Percentiles rank a stretch among this genome's conserved stretches.
Evolutionary conservation across 2,888 invertebrate species (phyloP).

Genomic region (Synanthedon andrenaeformis): DNA sequence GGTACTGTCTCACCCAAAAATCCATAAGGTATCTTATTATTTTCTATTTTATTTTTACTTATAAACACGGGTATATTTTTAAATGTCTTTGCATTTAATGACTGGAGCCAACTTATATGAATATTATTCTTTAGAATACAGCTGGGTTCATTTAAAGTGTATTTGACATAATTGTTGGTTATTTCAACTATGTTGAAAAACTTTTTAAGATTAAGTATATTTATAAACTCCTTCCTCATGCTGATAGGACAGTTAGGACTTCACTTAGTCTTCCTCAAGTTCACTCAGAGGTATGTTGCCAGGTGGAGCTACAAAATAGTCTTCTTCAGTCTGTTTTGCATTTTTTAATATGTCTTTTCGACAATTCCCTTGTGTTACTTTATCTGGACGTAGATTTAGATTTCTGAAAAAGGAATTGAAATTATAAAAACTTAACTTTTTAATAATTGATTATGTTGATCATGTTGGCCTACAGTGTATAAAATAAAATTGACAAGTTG

Average conservation of each 20-base stretch:
- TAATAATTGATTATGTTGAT: background rate
- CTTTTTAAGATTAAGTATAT: slow-evolving; percentile 30
- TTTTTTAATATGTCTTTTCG: slow-evolving; percentile 78
- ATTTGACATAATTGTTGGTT: slow-evolving; percentile 16
- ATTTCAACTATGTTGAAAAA: slow-evolving; percentile 32
- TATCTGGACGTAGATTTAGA: slow-evolving; percentile 76
- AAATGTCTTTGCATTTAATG: slow-evolving; percentile 32
- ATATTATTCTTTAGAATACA: slow-evolving; percentile 42
- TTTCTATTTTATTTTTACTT: slow-evolving; percentile 10
- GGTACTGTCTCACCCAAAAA: slow-evolving; percentile 18
- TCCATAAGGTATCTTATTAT: slow-evolving; percentile 22
- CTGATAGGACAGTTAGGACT: slow-evolving; percentile 20
- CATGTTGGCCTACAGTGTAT: background rate
- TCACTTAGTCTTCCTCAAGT: slow-evolving; percentile 23
- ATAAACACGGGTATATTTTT: slow-evolving; percentile 38
- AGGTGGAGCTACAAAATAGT: slow-evolving; percentile 91
- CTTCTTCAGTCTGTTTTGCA: slow-evolving; percentile 82
- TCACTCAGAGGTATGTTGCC: slow-evolving; percentile 83
- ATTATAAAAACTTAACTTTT: too few relatives aligned
- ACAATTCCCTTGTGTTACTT: slow-evolving; percentile 76
- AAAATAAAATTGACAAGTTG: background rate
- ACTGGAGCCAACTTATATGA: slow-evolving; percentile 41
- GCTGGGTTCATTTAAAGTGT: slow-evolving; percentile 34
- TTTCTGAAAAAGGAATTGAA: slow-evolving; percentile 55
- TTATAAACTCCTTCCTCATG: slow-evolving; percentile 49